Percentiles rank a stretch among this genome's conserved stretches.
Conservation (phyloP, 2,113 vertebrate species). For the Nycticorax nycticorax region DNA sequence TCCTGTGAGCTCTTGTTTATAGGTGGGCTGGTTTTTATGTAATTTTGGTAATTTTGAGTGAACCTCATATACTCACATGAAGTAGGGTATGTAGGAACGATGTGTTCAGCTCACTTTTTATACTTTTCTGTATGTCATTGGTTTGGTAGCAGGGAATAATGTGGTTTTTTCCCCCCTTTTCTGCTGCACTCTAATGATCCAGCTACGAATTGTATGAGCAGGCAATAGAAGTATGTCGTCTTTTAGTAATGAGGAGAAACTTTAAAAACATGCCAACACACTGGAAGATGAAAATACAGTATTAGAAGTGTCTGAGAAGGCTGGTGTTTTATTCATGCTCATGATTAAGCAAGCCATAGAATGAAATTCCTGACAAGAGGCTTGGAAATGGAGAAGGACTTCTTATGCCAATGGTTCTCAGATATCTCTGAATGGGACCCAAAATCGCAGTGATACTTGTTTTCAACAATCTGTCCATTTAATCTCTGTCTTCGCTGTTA, state of each 20-base stretch:
- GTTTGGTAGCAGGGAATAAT: not conserved
- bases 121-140: not conserved
- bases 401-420: not conserved
- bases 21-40: not conserved
- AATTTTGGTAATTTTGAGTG: not conserved
- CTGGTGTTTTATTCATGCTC: constrained; percentile 39
- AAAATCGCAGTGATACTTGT: not conserved
- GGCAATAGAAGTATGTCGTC: not conserved
- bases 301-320: constrained; percentile 1
- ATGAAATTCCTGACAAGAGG: constrained; percentile 12
- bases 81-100: not conserved
- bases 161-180: not conserved
- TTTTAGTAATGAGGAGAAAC: constrained; percentile 5
- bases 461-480: not conserved
- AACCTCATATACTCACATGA: not conserved
- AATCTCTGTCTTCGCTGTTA: not conserved
- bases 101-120: not conserved
- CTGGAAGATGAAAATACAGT: not conserved
- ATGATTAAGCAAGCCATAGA: not conserved
- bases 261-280: not conserved
- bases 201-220: not conserved
- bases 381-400: not conserved
- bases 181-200: not conserved
- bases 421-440: not conserved
- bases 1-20: not conserved